phyloP scores from a whole-genome alignment of 92 coral and sea anemone species.

The Virgularia gustaviana region DNA sequence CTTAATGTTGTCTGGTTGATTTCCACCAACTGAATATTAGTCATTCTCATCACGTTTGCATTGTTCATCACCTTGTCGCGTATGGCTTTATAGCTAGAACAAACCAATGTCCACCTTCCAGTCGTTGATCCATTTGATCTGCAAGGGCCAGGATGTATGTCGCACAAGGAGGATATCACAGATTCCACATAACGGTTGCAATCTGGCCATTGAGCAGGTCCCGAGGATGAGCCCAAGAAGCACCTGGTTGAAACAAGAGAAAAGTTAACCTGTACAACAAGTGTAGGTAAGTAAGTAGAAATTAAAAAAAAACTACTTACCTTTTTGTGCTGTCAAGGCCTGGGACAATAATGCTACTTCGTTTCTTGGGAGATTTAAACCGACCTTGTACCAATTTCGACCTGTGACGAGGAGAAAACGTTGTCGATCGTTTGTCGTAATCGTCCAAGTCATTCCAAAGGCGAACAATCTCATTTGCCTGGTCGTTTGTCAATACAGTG shows the following conservation, averaged over 20 bases:
- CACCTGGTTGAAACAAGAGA: slow-evolving; percentile 28
- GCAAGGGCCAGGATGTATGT: slow-evolving; percentile 39
- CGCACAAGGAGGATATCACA: slow-evolving; percentile 39
- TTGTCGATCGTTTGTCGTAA: slow-evolving; percentile 42
- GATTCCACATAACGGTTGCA: slow-evolving; percentile 67
- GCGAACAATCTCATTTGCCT: slow-evolving; percentile 36
- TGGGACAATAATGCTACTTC: slow-evolving; percentile 32
- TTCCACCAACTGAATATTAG: slow-evolving; percentile 50
- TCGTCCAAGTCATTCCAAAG: slow-evolving; percentile 54
- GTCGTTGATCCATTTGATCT: slow-evolving; percentile 27
- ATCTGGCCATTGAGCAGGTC: slow-evolving; percentile 68
- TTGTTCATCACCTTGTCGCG: slow-evolving; percentile 42
- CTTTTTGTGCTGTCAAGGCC: slow-evolving; percentile 52
- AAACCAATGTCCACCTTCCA: slow-evolving; percentile 46
- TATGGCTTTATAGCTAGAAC: slow-evolving; percentile 29
- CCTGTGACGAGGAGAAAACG: slow-evolving; percentile 45
- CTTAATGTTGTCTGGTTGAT: slow-evolving; percentile 50
- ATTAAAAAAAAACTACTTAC: too few species aligned
- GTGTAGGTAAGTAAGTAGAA: too few species aligned
- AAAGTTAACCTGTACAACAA: neutral
- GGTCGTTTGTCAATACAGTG: slow-evolving; percentile 36
- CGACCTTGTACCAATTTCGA: slow-evolving; percentile 34
- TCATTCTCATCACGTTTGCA: slow-evolving; percentile 38
- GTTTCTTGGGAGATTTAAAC: slow-evolving; percentile 43
- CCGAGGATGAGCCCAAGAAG: slow-evolving; percentile 52